Evolutionary conservation across 2,113 vertebrate species (phyloP).

Genomic region (Synchiropus splendidus): DNA sequence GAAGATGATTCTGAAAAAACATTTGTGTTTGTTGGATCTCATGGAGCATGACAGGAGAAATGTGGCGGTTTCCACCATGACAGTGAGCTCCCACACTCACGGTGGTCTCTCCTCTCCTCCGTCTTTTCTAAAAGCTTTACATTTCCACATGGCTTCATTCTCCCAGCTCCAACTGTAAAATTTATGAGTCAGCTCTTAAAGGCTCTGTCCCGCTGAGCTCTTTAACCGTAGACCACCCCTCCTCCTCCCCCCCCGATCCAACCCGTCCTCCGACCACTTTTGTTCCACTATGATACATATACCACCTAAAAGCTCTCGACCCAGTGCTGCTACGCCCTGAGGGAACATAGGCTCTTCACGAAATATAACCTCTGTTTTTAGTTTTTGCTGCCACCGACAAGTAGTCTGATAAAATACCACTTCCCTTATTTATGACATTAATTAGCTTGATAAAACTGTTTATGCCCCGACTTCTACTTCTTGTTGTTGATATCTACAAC

Average conservation of each 20-base stretch:
- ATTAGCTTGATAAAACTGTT: background rate
- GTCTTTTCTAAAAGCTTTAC: conserved; percentile 32
- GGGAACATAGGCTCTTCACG: conserved; percentile 4
- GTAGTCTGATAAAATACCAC: no score
- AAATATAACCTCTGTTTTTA: conserved; percentile 7
- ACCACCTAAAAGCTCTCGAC: conserved; percentile 35
- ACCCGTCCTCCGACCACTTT: conserved; percentile 9
- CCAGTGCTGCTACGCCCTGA: conserved; percentile 6
- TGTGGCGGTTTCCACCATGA: conserved; percentile 6
- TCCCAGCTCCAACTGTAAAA: conserved; percentile 52
- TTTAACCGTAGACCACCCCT: conserved; percentile 12
- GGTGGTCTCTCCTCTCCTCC: conserved; percentile 16
- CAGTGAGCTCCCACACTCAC: conserved; percentile 33
- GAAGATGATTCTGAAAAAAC: no score
- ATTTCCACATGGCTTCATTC: conserved; percentile 48
- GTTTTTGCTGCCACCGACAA: background rate
- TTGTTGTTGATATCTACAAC: no score
- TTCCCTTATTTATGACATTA: background rate
- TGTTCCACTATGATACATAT: conserved; percentile 31
- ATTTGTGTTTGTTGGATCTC: no score
- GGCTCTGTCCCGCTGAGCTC: conserved; percentile 40
- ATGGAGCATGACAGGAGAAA: no score
- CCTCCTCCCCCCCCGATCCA: conserved; percentile 14
- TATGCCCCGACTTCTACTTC: background rate
- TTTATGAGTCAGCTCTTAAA: conserved; percentile 61